Conservation (phyloP, 2,113 vertebrate species). For the Macrotis lagotis region DNA sequence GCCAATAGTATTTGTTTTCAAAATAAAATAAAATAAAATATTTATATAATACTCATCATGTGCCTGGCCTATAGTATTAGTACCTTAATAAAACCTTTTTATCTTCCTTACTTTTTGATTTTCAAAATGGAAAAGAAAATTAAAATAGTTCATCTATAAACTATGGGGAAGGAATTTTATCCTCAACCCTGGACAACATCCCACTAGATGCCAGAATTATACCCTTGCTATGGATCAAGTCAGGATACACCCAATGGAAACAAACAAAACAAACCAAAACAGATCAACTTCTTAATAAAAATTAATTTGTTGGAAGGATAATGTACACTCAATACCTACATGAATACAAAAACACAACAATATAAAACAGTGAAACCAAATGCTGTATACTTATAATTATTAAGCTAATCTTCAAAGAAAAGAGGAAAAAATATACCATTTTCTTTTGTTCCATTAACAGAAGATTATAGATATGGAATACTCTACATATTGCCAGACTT, state of each 20-base stretch:
- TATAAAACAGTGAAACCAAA: background rate
- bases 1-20: background rate
- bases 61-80: background rate
- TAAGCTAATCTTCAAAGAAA: background rate
- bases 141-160: background rate
- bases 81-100: background rate
- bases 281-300: background rate
- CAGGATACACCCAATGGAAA: background rate
- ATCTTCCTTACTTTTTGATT: background rate
- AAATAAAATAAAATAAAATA: background rate
- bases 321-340: background rate
- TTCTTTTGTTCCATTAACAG: background rate
- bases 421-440: background rate
- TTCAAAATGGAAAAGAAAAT: background rate
- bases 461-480: background rate
- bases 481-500: background rate
- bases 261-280: background rate
- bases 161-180: background rate
- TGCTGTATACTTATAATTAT: background rate
- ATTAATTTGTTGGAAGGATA: background rate
- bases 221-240: background rate
- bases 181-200: background rate
- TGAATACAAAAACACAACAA: background rate
- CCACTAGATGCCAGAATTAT: background rate
- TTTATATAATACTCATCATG: background rate